A percentile compares a stretch with the other conserved stretches of the same genome.
phyloP scores from a whole-genome alignment of 2,888 invertebrate genomes.

The Meteorus colon region DNA sequence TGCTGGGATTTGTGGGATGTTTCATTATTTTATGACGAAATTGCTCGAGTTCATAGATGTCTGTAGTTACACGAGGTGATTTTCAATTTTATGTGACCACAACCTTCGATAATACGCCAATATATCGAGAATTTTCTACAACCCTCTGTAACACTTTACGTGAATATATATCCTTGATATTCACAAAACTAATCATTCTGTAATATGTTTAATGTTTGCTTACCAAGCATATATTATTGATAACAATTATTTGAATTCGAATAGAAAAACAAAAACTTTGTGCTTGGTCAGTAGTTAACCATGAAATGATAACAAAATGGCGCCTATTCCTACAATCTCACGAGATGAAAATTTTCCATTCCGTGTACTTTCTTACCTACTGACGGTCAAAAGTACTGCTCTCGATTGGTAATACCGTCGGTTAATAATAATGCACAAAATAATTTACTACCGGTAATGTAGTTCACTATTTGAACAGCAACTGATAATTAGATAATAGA shows the following conservation, averaged over 20 bases:
- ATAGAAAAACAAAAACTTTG: too few relatives aligned
- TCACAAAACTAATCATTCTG: too few relatives aligned
- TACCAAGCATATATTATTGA: too few relatives aligned
- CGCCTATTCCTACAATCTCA: too few relatives aligned
- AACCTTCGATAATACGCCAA: background rate
- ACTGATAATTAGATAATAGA: background rate
- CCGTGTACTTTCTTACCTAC: too few relatives aligned
- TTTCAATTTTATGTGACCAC: conserved; percentile 9
- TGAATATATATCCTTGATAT: background rate
- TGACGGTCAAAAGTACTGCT: too few relatives aligned
- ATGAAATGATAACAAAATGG: too few relatives aligned
- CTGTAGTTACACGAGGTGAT: background rate
- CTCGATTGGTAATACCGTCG: too few relatives aligned
- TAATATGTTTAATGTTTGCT: too few relatives aligned
- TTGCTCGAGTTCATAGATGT: background rate
- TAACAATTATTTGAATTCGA: too few relatives aligned
- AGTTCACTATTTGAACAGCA: background rate
- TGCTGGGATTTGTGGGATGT: background rate
- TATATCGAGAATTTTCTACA: background rate
- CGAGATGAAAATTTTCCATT: too few relatives aligned
- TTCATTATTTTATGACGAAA: conserved; percentile 10
- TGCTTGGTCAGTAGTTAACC: too few relatives aligned
- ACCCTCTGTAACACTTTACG: background rate
- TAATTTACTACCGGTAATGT: background rate
- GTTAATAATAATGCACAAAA: background rate